Conservation (phyloP, 2,888 invertebrate species). For the Chloroclystis v-ata region DNA sequence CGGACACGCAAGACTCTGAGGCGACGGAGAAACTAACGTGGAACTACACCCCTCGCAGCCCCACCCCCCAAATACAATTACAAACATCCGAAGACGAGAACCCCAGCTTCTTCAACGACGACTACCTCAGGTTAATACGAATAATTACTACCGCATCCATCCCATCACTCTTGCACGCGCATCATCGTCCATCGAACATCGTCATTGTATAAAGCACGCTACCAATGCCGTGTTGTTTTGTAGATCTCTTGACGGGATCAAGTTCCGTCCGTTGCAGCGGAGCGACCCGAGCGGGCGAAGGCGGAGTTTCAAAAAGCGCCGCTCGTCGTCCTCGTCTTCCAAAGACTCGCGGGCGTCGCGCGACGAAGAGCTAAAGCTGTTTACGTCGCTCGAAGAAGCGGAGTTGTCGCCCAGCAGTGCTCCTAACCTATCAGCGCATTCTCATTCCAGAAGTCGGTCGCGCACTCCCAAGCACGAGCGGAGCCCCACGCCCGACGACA, state of each 20-base stretch:
- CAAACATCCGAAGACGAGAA: constrained; percentile 75
- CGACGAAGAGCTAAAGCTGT: constrained; percentile 81
- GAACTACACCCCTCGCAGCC: constrained; percentile 67
- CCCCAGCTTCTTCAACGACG: constrained; percentile 63
- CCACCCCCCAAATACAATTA: constrained; percentile 69
- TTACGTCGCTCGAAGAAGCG: constrained; percentile 81
- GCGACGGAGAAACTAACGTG: constrained; percentile 63
- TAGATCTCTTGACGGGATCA: constrained; percentile 82
- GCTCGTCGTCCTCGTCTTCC: constrained; percentile 80
- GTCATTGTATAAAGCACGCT: constrained; percentile 64
- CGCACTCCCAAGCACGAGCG: constrained; percentile 59
- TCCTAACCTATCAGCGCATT: constrained; percentile 72
- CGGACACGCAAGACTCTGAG: constrained; percentile 21
- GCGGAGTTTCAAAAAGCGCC: constrained; percentile 79
- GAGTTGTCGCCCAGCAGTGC: constrained; percentile 72
- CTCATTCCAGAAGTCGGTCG: constrained; percentile 76
- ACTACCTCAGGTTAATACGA: constrained; percentile 74
- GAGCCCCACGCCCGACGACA: constrained; percentile 49
- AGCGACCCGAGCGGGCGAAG: constrained; percentile 80
- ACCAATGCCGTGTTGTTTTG: constrained; percentile 72
- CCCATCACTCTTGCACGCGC: constrained; percentile 45
- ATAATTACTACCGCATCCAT: constrained; percentile 46
- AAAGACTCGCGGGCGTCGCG: constrained; percentile 80
- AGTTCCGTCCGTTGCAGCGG: constrained; percentile 78
- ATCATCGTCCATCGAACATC: constrained; percentile 22